Evolutionary conservation across 2,797 vertebrate genomes (phyloP), one percentile per base, ranked within the genome.

Genomic region (Apogon talboti): DNA sequence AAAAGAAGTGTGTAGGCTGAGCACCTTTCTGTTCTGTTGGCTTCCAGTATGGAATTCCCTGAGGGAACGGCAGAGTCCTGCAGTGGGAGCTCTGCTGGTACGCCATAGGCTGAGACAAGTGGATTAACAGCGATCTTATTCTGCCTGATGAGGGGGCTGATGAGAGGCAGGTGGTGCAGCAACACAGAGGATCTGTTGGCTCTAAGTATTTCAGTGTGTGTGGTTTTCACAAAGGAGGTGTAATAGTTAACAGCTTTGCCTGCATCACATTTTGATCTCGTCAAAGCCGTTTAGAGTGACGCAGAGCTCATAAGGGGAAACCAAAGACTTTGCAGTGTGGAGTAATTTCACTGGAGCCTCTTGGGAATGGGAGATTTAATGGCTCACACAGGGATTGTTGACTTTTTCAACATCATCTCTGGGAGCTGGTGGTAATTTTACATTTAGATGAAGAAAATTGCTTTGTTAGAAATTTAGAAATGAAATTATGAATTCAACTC

Each of bases 61-160:
- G 35, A 74, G 73, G 71, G 78, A 82, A 63, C 63, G 44, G 48
- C 64, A 70, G 50, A 87, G 76, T 56, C 59, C 69, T 59, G 76
- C 67, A 64, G 82, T 73, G 69, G 66, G 61, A 81, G 54, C 19
- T 13, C 58, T 71, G 64, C 45, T 71, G 35, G 43, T 78, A 8
- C 7, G 14, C 66, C 50, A 51, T 35, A 58, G 66, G 63, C 62
- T 67, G 76, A 82, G 75, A 78, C 60, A 67, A 82, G 70, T 64
- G 79, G 81, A 84, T 89, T 79, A 89, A 77, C 77, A 71, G 62
- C 21, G 71, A 87, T 82, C 62, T 84, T 76, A 76, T 80, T 82
- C 69, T 76, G 79, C 75, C 80, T 73, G 72, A 83, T 76, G 81
- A 85, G 82, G 74, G 76, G 65, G 74, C 44, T 74, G 82, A 84